Base-by-base conservation (phyloP, 2,113 vertebrate genomes). In the Tautogolabrus adspersus region DNA sequence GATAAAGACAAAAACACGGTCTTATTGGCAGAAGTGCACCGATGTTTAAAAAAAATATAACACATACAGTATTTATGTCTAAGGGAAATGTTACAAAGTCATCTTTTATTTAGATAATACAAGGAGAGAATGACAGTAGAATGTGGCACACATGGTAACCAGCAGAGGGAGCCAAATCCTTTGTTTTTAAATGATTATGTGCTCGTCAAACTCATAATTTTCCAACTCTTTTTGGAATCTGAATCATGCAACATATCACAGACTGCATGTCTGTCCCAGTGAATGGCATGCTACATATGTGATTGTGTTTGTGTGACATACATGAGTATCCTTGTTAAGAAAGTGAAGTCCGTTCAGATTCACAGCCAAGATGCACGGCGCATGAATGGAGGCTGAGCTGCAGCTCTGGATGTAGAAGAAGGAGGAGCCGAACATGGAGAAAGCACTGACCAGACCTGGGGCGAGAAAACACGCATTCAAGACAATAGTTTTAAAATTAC, bases 361-460 rank as follows among this genome's bases (percentile, higher is more conserved):
- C 75, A 99, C 92, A 0, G 97, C 97, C 81, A 99, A 93, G 89
- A 99, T 95, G 83, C 97, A 98, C 1, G 98, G 98, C 0, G 96
- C 96, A 0, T 94, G 71, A 8, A 98, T 93, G 11, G 95, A 72
- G 0, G 87, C 77, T 26, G 95, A 96, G 89, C 96, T 98, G 70
- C 96, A 97, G 91, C 97, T 98, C 90, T 97, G 97, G 87, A 99
- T 94, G 94, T 96, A 97, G 95, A 99, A 99, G 94, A 99, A 99
- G 56, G 97, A 96, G 0, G 97, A 99, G 56, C 98, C 98, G 0
- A 99, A 99, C 96, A 97, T 96, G 58, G 97, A 95, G 69, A 95
- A 96, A 75, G 96, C 96, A 0, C 97, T 98, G 83, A 99, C 95
- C 77, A 99, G 95, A 62, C 97, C 98, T 99, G 26, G 26, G 26